phyloP scores from a whole-genome alignment of 2,113 vertebrate species.

The Platichthys stellatus region DNA sequence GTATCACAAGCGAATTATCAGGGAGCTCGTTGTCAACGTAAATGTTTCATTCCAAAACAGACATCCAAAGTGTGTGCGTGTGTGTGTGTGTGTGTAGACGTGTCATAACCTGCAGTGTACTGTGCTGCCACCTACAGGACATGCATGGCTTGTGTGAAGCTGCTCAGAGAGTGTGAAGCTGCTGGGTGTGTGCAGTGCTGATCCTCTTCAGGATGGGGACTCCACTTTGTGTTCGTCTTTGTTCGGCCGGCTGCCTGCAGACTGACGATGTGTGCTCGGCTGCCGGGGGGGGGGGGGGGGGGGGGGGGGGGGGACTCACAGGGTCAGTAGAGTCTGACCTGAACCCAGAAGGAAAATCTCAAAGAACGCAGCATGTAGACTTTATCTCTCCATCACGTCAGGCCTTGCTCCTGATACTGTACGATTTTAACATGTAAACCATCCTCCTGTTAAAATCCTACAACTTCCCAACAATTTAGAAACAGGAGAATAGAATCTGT shows the following conservation, averaged over 20 bases:
- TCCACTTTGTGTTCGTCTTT: slow-evolving; percentile 10
- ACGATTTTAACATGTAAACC: background rate
- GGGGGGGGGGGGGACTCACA: slow-evolving; percentile 6
- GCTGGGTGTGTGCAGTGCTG: background rate
- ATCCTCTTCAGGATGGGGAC: background rate
- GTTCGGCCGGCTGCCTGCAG: slow-evolving; percentile 38
- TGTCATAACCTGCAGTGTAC: background rate
- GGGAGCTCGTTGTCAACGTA: too few species aligned
- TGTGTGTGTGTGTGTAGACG: background rate
- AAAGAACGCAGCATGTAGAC: background rate
- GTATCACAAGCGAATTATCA: too few species aligned
- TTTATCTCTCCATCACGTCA: too few species aligned
- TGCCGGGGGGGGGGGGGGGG: background rate
- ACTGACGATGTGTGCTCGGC: slow-evolving; percentile 28
- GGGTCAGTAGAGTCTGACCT: slow-evolving; percentile 10
- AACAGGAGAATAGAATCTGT: background rate
- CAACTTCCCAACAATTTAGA: background rate
- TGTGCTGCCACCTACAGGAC: background rate
- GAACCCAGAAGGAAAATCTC: slow-evolving; percentile 41
- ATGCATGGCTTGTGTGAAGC: slow-evolving; percentile 53
- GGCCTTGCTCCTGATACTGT: too few species aligned
- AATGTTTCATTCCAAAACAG: background rate
- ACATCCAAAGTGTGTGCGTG: background rate
- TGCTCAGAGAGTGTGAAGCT: background rate
- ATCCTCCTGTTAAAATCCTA: too few species aligned